Evolutionary conservation across 1,140 invertebrate genomes (phyloP), one percentile per base, ranked within the genome.

Genomic region (Zeugodacus cucurbitae): DNA sequence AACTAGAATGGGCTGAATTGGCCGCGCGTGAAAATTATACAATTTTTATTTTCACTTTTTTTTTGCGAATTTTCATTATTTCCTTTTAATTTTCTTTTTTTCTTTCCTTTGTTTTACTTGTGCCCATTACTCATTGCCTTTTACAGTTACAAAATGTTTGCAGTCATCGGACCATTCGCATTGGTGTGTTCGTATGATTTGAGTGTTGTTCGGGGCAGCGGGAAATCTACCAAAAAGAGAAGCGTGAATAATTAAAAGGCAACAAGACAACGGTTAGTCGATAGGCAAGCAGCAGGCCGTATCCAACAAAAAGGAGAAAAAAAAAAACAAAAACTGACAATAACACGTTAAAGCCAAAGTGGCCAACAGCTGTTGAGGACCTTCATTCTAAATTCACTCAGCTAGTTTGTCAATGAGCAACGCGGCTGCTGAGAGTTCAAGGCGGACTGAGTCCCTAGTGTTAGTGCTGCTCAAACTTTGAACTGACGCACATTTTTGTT

Each of bases 161-260:
- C 11, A 74, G 67, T 37, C 17, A 41, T 74, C 32, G 67, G 5
- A 20, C 7, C 34, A 74, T 74, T n/a, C 32, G 14, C 67, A 41
- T 74, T 74, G 11, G 14, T 34, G 34, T 74, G 32, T 37, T 22
- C 17, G 29, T 74, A 74, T 22, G 32, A 74, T n/a, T 37, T 22
- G 20, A 2, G 34, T 74, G 29, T n/a, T 29, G n/a, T 32, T 17
- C 20, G 32, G 14, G 26, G 32, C 3, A 41, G 58, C 11, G 29
- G 67, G 0, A 37, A 1, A 70, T 34, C 34, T 37, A 17, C 34
- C 17, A 70, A 70, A 70, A 70, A 64, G 3, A 64, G 29, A 8
- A 64, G 67, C 34, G 67, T 70, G 67, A 70, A 70, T 70, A 70
- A 70, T 70, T 70, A 70, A 70, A 70, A 70, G 32, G 4, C 67